Conservation (phyloP, 2,113 vertebrate genomes). For the Etheostoma spectabile region DNA sequence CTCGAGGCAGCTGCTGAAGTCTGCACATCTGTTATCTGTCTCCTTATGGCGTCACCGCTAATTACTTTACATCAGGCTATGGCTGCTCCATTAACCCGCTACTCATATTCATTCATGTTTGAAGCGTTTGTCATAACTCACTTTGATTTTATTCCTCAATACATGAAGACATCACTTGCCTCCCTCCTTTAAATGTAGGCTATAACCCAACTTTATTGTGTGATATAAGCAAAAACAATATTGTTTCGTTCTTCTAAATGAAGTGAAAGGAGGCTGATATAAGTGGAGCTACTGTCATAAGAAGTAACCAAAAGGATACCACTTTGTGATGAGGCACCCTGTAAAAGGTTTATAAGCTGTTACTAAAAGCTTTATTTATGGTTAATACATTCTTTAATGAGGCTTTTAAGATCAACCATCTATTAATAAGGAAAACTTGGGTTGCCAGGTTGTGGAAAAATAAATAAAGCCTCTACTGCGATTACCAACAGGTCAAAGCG, state of each 20-base stretch:
- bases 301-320: background rate
- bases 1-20: constrained; percentile 4
- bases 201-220: background rate
- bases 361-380: background rate
- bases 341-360: background rate
- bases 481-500: background rate
- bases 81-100: too few species aligned
- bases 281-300: background rate
- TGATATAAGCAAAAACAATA: background rate
- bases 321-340: background rate
- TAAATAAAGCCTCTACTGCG: background rate
- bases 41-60: background rate
- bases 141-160: too few species aligned
- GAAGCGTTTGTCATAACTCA: background rate
- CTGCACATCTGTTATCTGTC: constrained; percentile 30
- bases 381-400: background rate
- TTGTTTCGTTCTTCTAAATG: background rate
- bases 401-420: background rate
- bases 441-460: background rate
- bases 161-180: background rate
- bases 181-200: background rate
- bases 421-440: background rate
- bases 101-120: background rate
- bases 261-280: background rate
- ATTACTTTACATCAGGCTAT: background rate